Evolutionary conservation across 2,888 invertebrate species (phyloP).

Genomic region (Podotricha telesiphe): DNA sequence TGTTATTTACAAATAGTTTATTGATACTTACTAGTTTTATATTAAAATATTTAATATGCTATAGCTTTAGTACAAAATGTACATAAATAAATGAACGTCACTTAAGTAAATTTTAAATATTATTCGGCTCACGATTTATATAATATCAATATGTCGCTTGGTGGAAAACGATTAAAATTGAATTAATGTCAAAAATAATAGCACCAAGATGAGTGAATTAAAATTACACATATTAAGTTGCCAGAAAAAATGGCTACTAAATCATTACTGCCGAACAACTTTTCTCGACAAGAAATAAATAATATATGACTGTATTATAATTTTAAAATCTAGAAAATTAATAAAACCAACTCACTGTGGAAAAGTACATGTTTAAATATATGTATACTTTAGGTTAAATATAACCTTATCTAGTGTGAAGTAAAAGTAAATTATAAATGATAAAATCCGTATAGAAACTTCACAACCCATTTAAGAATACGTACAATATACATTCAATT

Average conservation of each 20-base stretch:
- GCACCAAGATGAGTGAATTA: slow-evolving; percentile 38
- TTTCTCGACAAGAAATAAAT: slow-evolving; percentile 27
- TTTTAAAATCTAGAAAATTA: background rate
- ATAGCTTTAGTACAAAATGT: background rate
- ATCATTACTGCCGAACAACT: slow-evolving; percentile 28
- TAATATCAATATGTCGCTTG: slow-evolving; percentile 8
- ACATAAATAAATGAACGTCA: background rate
- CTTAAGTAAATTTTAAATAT: background rate
- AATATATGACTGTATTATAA: slow-evolving; percentile 5
- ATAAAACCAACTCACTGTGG: too few relatives aligned
- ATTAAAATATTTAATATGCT: background rate
- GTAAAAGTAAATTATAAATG: too few relatives aligned
- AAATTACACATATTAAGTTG: slow-evolving; percentile 43
- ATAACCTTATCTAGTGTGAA: too few relatives aligned
- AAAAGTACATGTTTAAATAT: too few relatives aligned
- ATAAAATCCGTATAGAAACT: too few relatives aligned
- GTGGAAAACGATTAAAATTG: slow-evolving; percentile 30
- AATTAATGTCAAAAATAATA: slow-evolving; percentile 36
- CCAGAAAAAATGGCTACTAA: slow-evolving; percentile 40
- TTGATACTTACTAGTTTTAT: background rate
- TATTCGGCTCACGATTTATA: background rate
- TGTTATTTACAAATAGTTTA: background rate
- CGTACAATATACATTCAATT: too few relatives aligned
- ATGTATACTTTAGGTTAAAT: too few relatives aligned
- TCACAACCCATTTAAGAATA: too few relatives aligned